A percentile compares a stretch with the other conserved stretches of the same genome.
Evolutionary conservation across 2,113 vertebrate species (phyloP).

Genomic region (Mohoua ochrocephala): DNA sequence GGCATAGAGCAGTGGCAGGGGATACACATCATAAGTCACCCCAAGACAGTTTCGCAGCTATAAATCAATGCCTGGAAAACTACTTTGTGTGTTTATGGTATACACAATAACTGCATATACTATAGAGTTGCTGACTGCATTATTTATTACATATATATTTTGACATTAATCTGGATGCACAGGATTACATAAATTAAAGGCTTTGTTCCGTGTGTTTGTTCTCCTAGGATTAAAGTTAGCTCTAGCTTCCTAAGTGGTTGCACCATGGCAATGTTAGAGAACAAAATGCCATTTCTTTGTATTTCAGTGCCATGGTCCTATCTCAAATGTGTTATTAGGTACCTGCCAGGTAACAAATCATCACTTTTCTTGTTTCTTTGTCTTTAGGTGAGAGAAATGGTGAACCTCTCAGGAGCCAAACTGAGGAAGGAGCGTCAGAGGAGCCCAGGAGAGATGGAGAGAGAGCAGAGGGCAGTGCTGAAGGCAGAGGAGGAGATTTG

Average conservation of each 20-base stretch:
- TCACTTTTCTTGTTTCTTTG: neutral
- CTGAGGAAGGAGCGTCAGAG: neutral
- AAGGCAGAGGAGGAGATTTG: neutral
- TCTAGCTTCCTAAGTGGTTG: neutral
- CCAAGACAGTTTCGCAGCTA: neutral
- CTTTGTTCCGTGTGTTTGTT: neutral
- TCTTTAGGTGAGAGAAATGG: neutral
- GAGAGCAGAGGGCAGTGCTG: neutral
- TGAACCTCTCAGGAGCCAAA: neutral
- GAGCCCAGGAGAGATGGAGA: neutral
- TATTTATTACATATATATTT: neutral
- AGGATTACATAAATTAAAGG: neutral
- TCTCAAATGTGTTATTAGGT: neutral
- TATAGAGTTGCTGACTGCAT: neutral
- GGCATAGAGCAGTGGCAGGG: too few species aligned
- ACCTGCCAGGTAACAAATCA: neutral
- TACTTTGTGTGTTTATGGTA: neutral
- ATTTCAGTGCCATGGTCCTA: neutral
- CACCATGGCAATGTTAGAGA: neutral
- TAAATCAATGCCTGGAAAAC: neutral
- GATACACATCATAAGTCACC: too few species aligned
- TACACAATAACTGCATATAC: neutral
- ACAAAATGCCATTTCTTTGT: neutral
- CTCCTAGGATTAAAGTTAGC: neutral
- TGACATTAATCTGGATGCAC: neutral